phyloP scores from a whole-genome alignment of 2,888 invertebrate genomes.

The Limnephilus lunatus region DNA sequence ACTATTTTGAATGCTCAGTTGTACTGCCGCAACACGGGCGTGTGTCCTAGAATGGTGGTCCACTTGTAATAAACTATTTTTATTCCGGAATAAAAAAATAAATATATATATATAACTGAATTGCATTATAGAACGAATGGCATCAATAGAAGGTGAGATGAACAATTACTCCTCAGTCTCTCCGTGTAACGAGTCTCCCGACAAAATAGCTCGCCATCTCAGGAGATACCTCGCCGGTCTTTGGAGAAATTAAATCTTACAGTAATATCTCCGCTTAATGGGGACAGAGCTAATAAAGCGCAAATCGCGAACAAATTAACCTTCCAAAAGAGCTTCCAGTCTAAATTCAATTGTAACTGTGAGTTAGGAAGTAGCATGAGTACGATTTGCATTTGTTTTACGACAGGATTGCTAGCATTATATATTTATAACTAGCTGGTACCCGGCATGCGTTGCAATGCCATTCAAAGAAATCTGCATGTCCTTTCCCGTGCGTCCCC shows the following conservation, averaged over 20 bases:
- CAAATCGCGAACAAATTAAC: background rate
- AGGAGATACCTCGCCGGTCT: background rate
- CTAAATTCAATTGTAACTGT: background rate
- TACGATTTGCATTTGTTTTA: background rate
- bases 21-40: too few species aligned
- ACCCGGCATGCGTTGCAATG: too few species aligned
- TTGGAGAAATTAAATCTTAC: slow-evolving; percentile 23
- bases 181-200: background rate
- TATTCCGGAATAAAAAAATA: too few species aligned
- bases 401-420: background rate
- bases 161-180: background rate
- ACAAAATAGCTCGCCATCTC: background rate
- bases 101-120: background rate
- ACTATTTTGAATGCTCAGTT: too few species aligned
- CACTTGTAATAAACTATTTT: too few species aligned
- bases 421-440: too few species aligned
- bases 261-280: background rate
- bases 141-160: background rate
- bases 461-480: too few species aligned
- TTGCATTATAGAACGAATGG: background rate
- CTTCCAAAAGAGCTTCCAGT: background rate
- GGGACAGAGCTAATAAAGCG: background rate
- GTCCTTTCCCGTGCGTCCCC: too few species aligned
- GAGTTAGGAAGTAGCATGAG: background rate
- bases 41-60: too few species aligned